Evolutionary conservation across 1,140 invertebrate genomes (phyloP).

Genomic region (Eumaeus atala): DNA sequence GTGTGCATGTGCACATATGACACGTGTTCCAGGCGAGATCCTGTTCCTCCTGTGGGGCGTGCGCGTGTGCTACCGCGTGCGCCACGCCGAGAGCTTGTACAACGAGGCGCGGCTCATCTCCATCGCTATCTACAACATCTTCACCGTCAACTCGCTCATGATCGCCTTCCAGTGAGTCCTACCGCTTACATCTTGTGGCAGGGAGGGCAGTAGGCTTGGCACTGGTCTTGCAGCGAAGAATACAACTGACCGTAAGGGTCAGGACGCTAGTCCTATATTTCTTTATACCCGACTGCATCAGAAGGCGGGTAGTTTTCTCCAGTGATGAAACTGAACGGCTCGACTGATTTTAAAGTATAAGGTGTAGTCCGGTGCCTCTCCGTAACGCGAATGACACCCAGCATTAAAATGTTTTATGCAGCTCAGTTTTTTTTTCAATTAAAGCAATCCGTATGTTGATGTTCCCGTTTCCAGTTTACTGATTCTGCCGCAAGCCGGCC

Average conservation of each 20-base stretch:
- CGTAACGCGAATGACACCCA: too few species aligned
- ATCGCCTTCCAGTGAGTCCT: slow-evolving; percentile 91
- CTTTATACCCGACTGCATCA: too few species aligned
- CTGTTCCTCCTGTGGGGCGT: slow-evolving; percentile 93
- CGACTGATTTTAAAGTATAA: too few species aligned
- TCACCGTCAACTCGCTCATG: slow-evolving; percentile 92
- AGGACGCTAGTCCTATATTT: too few species aligned
- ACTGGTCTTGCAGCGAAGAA: too few species aligned
- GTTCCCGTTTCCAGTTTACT: slow-evolving; percentile 79
- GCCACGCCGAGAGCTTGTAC: slow-evolving; percentile 93
- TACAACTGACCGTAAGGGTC: too few species aligned
- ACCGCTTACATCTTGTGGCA: too few species aligned
- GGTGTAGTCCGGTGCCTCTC: too few species aligned
- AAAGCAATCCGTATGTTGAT: slow-evolving; percentile 9
- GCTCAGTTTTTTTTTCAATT: slow-evolving; percentile 12
- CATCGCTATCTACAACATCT: slow-evolving; percentile 95
- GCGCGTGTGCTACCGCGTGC: slow-evolving; percentile 90
- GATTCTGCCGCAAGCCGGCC: slow-evolving; percentile 88
- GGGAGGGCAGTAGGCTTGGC: too few species aligned
- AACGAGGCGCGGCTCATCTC: slow-evolving; percentile 94
- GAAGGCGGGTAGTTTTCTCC: too few species aligned
- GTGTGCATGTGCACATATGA: slow-evolving; percentile 5
- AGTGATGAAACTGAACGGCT: too few species aligned
- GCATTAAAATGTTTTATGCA: too few species aligned
- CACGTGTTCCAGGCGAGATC: slow-evolving; percentile 82